These are phyloP conservation scores for Cyprinodon brontotheroides DNA, from an alignment of 2,113 vertebrate genomes.

Conservation along the genomic window DNA sequence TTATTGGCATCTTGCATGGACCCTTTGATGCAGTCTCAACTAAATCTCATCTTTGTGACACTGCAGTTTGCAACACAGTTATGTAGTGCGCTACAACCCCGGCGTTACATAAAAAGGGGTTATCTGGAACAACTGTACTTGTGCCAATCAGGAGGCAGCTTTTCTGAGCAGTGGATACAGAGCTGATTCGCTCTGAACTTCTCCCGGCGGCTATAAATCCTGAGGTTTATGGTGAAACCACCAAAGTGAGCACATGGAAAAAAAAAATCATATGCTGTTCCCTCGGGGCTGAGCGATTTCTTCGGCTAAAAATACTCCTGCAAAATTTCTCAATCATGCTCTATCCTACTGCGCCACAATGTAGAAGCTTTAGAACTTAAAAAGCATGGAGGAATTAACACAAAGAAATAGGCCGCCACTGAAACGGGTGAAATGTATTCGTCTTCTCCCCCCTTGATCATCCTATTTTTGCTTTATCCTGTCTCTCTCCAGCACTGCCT, in stretches of 20 bases:
- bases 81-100: background rate
- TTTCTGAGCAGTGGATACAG: constrained; percentile 41
- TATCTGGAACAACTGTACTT: constrained; percentile 27
- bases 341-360: constrained; percentile 57
- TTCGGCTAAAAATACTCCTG: constrained; percentile 73
- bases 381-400: constrained; percentile 65
- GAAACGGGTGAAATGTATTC: constrained; percentile 42
- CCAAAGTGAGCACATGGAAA: constrained; percentile 30
- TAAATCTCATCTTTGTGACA: constrained; percentile 10
- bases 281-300: constrained; percentile 56
- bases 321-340: constrained; percentile 75
- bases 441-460: background rate
- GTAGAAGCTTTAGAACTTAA: constrained; percentile 59
- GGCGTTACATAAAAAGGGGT: constrained; percentile 4
- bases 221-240: constrained; percentile 65
- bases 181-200: constrained; percentile 60
- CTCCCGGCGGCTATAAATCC: constrained; percentile 61
- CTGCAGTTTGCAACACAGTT: constrained; percentile 2
- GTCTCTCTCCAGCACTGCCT: constrained; percentile 28
- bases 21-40: background rate
- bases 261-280: constrained; percentile 49
- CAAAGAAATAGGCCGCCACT: constrained; percentile 66
- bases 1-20: background rate
- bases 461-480: background rate
- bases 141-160: constrained; percentile 50